phyloP scores from a whole-genome alignment of 1,140 invertebrate species.

The Laupala kohalensis region DNA sequence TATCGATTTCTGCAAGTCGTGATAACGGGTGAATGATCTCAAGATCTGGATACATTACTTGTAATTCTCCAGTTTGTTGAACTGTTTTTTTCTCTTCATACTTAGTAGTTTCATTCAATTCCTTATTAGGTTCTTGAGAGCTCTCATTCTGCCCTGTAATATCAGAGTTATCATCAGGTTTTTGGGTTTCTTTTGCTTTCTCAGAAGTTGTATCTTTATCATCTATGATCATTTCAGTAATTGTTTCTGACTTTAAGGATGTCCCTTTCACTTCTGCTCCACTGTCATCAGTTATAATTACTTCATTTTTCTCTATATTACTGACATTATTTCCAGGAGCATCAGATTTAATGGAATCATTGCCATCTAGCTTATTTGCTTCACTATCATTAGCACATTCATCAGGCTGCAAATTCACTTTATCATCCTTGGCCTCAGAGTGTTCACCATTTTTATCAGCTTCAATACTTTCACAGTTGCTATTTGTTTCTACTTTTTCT shows the following conservation, averaged over 20 bases:
- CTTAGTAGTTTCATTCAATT: background rate
- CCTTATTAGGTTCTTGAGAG: background rate
- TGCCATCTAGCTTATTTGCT: slow-evolving; percentile 10
- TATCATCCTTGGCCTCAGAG: no score
- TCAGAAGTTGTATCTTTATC: slow-evolving; percentile 15
- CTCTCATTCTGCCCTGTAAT: no score
- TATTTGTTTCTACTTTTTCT: no score
- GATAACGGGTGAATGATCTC: slow-evolving; percentile 55
- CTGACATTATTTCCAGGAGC: background rate
- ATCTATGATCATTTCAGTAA: slow-evolving; percentile 17
- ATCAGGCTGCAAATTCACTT: no score
- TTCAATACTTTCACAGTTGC: no score
- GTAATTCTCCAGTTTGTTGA: slow-evolving; percentile 35
- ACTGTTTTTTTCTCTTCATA: background rate
- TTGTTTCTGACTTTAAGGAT: background rate
- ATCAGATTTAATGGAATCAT: background rate
- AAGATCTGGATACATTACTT: slow-evolving; percentile 57
- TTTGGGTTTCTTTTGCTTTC: slow-evolving; percentile 10
- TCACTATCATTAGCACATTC: slow-evolving; percentile 16
- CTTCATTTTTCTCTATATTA: slow-evolving; percentile 14
- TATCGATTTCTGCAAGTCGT: slow-evolving; percentile 42
- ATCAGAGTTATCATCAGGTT: no score
- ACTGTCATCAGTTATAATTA: no score
- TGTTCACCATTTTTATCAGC: no score
- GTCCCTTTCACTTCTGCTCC: slow-evolving; percentile 25